A percentile compares a stretch with the other conserved stretches of the same genome.
phyloP scores from a whole-genome alignment of 1,140 invertebrate genomes.

The Lepidurus couesii region DNA sequence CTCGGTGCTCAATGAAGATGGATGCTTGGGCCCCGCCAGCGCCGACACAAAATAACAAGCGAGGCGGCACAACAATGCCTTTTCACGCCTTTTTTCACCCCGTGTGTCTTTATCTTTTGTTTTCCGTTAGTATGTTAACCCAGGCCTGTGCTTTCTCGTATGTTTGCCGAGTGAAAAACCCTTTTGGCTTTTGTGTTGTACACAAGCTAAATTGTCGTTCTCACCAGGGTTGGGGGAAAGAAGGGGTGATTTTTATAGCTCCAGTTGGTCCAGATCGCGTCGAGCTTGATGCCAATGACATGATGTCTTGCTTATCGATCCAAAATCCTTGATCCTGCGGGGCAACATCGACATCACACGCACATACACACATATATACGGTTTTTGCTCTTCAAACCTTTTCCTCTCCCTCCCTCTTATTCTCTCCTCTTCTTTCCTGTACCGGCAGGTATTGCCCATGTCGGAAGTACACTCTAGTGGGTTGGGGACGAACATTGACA shows the following conservation, averaged over 20 bases:
- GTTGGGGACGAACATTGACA: neutral
- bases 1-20: conserved; percentile 12
- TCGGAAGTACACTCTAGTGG: neutral
- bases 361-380: neutral
- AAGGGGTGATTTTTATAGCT: conserved; percentile 13
- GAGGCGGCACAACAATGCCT: conserved; percentile 5
- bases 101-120: neutral
- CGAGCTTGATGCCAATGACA: conserved; percentile 13
- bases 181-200: neutral
- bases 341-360: conserved; percentile 6
- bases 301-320: conserved; percentile 22
- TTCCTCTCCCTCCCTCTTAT: neutral
- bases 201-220: neutral
- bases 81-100: neutral
- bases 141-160: neutral
- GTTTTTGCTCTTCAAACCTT: neutral
- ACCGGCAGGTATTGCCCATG: conserved; percentile 1
- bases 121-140: neutral
- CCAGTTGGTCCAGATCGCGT: neutral
- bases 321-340: conserved; percentile 16
- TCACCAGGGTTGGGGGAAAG: neutral
- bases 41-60: conserved; percentile 18
- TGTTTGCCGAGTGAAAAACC: conserved; percentile 4
- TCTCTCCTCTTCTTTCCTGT: neutral
- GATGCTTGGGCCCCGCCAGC: neutral